Evolutionary conservation across 2,797 vertebrate genomes (phyloP).

Genomic region (Pitangus sulphuratus): DNA sequence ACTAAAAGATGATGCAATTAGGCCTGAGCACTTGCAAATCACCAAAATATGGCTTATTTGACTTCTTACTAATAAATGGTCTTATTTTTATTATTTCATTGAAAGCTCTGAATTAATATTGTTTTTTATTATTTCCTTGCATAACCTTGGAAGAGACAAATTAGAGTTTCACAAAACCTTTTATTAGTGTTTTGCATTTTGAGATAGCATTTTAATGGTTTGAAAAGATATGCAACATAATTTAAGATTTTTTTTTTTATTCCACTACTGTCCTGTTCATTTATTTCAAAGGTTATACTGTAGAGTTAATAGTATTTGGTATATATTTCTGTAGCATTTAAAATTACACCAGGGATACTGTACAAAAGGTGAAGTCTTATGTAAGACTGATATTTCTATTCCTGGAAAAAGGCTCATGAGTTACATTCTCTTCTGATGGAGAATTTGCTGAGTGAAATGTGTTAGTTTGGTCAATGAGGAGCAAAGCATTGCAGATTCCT

Average conservation of each 20-base stretch:
- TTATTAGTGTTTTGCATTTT: not conserved
- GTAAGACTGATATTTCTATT: not conserved
- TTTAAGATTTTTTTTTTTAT: not conserved
- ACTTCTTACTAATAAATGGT: not conserved
- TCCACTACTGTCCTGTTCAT: not conserved
- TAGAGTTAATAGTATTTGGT: not conserved
- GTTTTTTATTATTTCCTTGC: not conserved
- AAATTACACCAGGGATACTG: not conserved
- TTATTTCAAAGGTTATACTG: not conserved
- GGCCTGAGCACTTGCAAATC: not conserved
- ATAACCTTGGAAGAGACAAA: not conserved
- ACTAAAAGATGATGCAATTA: not conserved
- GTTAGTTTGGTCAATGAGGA: not conserved
- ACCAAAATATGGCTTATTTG: not conserved
- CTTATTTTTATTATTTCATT: not conserved
- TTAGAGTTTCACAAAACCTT: not conserved
- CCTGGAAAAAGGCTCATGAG: not conserved
- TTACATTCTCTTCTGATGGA: not conserved
- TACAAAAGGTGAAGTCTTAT: not conserved
- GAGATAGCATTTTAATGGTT: not conserved
- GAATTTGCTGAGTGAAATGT: not conserved
- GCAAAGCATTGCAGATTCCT: not conserved
- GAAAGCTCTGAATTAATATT: not conserved
- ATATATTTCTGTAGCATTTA: not conserved
- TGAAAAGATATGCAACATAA: not conserved